A percentile compares a stretch with the other conserved stretches of the same genome.
Evolutionary conservation across 2,888 invertebrate genomes (phyloP).

Genomic region (Salticus scenicus): DNA sequence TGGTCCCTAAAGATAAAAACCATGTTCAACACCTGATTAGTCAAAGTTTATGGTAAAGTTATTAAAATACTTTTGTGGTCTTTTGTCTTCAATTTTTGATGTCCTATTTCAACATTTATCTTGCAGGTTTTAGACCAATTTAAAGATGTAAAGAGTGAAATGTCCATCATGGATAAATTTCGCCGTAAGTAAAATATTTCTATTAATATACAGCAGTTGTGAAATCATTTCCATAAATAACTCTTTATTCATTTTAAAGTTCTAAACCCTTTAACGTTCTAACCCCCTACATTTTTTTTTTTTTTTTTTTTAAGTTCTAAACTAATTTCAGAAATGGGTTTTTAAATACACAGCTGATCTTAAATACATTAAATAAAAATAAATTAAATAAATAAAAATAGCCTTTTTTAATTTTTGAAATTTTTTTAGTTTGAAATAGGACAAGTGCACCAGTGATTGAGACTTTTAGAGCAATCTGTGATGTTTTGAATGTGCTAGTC

Average conservation of each 20-base stretch:
- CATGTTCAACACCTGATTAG: too few relatives aligned
- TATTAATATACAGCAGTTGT: too few relatives aligned
- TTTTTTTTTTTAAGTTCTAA: background rate
- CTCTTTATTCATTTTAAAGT: background rate
- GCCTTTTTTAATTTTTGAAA: too few relatives aligned
- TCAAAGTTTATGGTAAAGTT: too few relatives aligned
- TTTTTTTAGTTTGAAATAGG: too few relatives aligned
- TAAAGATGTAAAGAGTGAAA: slow-evolving; percentile 52
- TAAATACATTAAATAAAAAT: background rate
- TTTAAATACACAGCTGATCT: background rate
- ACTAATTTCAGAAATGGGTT: background rate
- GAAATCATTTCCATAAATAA: too few relatives aligned
- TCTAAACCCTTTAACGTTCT: background rate
- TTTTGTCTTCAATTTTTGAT: background rate
- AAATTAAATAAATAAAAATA: too few relatives aligned
- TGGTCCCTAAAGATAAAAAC: too few relatives aligned
- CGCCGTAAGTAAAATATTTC: slow-evolving; percentile 51
- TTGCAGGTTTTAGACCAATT: slow-evolving; percentile 49
- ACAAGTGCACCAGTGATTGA: too few relatives aligned
- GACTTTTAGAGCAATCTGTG: too few relatives aligned
- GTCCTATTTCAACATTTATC: background rate
- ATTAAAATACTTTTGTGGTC: background rate
- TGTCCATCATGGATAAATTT: slow-evolving; percentile 45
- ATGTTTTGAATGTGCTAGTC: too few relatives aligned
- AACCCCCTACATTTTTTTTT: background rate